phyloP scores from a whole-genome alignment of 2,888 invertebrate species.

The Poecilus cupreus region DNA sequence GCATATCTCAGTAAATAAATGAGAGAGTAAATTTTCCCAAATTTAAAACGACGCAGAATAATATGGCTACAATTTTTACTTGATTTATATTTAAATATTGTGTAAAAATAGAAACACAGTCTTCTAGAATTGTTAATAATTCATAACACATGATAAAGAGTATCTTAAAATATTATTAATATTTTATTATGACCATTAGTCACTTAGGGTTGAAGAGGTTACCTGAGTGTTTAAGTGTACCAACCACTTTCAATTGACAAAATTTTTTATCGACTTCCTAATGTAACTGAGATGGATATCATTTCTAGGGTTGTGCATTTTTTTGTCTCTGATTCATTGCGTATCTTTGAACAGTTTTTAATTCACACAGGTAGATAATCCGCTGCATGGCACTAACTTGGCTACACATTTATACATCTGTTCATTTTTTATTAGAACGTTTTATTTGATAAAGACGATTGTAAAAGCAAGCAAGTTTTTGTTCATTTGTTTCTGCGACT shows the following conservation, averaged over 20 bases:
- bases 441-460: constrained; percentile 24
- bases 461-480: constrained; percentile 4
- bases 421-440: neutral
- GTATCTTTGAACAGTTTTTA: constrained; percentile 30
- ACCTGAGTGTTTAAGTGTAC: too few species aligned
- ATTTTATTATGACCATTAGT: neutral
- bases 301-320: constrained; percentile 23
- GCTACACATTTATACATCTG: constrained; percentile 33
- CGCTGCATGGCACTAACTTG: neutral
- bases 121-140: too few species aligned
- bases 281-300: constrained; percentile 43
- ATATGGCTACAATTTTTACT: too few species aligned
- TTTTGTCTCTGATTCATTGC: neutral
- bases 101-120: too few species aligned
- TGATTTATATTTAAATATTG: too few species aligned
- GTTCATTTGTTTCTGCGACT: constrained; percentile 21
- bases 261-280: constrained; percentile 17
- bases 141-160: too few species aligned
- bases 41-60: too few species aligned
- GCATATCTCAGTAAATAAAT: too few species aligned
- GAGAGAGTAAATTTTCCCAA: too few species aligned
- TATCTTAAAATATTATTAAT: too few species aligned
- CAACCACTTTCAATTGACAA: constrained; percentile 20
- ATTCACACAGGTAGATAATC: constrained; percentile 37
- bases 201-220: constrained; percentile 12